phyloP scores from a whole-genome alignment of 2,113 vertebrate genomes.

The Chauna torquata region DNA sequence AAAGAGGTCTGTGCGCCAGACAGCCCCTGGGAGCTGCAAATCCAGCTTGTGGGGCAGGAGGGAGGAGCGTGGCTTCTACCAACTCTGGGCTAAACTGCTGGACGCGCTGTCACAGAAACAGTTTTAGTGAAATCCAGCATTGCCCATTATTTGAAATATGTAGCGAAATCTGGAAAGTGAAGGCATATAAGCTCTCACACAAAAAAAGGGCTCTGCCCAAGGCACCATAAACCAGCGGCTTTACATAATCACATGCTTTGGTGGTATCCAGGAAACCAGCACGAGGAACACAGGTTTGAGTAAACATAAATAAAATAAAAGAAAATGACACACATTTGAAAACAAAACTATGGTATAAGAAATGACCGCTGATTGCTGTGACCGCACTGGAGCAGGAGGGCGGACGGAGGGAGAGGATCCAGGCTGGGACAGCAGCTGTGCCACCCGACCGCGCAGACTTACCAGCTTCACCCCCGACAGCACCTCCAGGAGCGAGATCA shows the following conservation, averaged over 20 bases:
- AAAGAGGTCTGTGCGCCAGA: not conserved
- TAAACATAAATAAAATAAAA: not conserved
- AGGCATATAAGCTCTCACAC: not conserved
- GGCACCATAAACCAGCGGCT: not conserved
- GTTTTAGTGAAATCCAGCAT: not conserved
- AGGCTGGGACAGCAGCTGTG: not conserved
- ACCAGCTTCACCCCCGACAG: slow-evolving; percentile 96
- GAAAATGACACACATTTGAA: not conserved
- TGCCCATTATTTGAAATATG: fast-evolving
- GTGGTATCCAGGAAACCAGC: not conserved
- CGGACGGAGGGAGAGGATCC: fast-evolving
- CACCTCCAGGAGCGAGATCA: slow-evolving; percentile 95
- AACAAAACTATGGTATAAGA: not conserved
- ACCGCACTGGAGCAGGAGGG: not conserved
- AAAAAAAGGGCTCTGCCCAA: not conserved
- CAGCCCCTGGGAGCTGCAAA: not conserved
- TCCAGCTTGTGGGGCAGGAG: not conserved
- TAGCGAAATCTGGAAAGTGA: not conserved
- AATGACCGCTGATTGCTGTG: not conserved
- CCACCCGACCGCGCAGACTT: slow-evolving; percentile 23
- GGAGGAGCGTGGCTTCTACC: not conserved
- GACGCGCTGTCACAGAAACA: not conserved
- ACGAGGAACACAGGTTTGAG: not conserved
- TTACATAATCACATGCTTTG: not conserved
- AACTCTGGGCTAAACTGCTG: not conserved